Base-by-base conservation (phyloP, 1,140 invertebrate species). In the Phortica variegata region DNA sequence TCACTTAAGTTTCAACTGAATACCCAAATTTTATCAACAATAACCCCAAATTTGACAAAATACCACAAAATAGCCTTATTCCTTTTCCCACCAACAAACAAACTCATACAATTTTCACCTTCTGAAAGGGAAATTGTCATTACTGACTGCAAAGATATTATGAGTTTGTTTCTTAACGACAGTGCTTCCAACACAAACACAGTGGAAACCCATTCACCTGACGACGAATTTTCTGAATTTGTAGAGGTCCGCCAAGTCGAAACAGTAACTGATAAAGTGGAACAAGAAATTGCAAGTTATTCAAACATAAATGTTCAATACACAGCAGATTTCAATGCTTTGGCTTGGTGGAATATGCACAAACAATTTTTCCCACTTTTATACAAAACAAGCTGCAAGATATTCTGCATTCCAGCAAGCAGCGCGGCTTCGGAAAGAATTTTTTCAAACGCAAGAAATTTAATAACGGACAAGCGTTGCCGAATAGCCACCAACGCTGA, bases 51-150 rank as follows among this genome's bases (percentile, higher is more conserved):
- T 39, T 31, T 40, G 7, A 32, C 37, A n/a, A 51, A 36, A 15
- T 54, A 33, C 19, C 39, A 50, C n/a, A 43, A 50, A 9, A 47
- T 50, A n/a, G 48, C 52, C 2, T n/a, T 51, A 1, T 43, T 39
- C 18, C 13, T 50, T 16, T 51, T 50, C 32, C 31, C 39, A 18
- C 39, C 47, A 10, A 32, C 49, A 19, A 54, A 54, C 2, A 32
- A 47, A 39, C 16, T 47, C 9, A 20, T 47, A 15, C 32, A 50
- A 39, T 54, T 45, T 29, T 44, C 37, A 44, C 12, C 15, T 5
- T 31, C 33, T 26, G 18, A 45, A n/a, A 32, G 16, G 33, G 29
- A n/a, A n/a, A n/a, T n/a, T n/a, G n/a, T n/a, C n/a, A n/a, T n/a
- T n/a, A n/a, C n/a, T n/a, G n/a, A n/a, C n/a, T n/a, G n/a, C n/a